phyloP scores from a whole-genome alignment of 2,888 invertebrate genomes.

The Noctua janthe region DNA sequence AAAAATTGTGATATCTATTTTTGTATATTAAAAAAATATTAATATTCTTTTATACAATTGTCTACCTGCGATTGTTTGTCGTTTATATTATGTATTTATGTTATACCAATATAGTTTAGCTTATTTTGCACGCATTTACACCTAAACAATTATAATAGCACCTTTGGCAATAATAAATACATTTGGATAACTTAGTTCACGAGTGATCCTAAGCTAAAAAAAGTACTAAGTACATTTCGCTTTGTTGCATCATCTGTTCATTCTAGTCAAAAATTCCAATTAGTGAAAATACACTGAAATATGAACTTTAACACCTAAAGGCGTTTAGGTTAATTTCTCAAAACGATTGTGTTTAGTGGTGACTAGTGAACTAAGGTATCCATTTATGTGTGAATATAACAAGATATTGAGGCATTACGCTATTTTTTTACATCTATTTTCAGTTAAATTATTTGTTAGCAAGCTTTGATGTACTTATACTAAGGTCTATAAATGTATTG shows the following conservation, averaged over 20 bases:
- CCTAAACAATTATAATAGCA: conserved; percentile 57
- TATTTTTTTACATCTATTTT: conserved; percentile 9
- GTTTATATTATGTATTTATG: conserved; percentile 10
- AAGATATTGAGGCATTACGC: conserved; percentile 16
- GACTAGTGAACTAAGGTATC: conserved; percentile 14
- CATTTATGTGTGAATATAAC: conserved; percentile 16
- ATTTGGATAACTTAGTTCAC: conserved; percentile 21
- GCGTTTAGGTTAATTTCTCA: not conserved
- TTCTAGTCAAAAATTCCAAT: not conserved
- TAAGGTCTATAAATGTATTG: conserved; percentile 2
- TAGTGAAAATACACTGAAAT: not conserved
- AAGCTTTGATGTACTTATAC: conserved; percentile 27
- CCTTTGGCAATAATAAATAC: conserved; percentile 57
- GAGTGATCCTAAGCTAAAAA: not conserved
- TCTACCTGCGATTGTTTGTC: conserved; percentile 8
- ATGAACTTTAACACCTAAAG: not conserved
- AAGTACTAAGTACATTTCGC: not conserved
- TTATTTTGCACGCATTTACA: conserved; percentile 38
- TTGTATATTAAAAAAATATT: not conserved
- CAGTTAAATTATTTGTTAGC: conserved; percentile 34
- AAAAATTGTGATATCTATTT: conserved; percentile 6
- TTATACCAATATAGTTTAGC: conserved; percentile 19
- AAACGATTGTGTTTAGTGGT: not conserved
- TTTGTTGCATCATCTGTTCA: not conserved
- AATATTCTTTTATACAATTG: conserved; percentile 1